Conservation (phyloP, 2,113 vertebrate species). For the Marmota monax region DNA sequence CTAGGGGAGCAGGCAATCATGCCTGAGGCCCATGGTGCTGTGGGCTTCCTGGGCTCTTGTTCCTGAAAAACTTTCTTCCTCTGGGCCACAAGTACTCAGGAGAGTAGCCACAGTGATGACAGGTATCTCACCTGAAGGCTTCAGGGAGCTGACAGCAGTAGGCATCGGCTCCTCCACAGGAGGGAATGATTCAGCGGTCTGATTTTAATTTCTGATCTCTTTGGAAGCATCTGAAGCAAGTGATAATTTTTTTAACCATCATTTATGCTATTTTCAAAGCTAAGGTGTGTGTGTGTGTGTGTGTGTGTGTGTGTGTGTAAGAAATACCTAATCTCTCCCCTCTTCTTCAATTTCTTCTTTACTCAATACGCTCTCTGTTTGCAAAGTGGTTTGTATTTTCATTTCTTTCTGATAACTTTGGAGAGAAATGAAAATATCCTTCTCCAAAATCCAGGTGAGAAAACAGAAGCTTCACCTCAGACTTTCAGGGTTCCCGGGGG, state of each 20-base stretch:
- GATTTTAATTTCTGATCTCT: not conserved
- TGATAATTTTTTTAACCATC: not conserved
- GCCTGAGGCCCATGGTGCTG: accelerated
- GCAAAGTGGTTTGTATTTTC: not conserved
- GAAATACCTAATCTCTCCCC: not conserved
- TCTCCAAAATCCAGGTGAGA: not conserved
- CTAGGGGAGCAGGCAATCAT: not conserved
- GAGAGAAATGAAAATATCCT: constrained; percentile 37
- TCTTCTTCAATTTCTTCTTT: not conserved
- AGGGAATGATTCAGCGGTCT: not conserved
- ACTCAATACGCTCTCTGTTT: not conserved
- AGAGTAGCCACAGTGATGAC: not conserved
- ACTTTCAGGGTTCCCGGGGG: accelerated
- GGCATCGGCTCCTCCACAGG: accelerated
- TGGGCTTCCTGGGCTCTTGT: not conserved
- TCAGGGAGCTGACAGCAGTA: not conserved
- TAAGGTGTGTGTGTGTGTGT: not conserved
- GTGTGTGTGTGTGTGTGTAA: not conserved
- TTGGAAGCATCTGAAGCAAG: not conserved
- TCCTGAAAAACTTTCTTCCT: not conserved
- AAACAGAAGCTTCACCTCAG: not conserved
- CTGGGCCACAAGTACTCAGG: not conserved
- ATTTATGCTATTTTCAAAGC: not conserved
- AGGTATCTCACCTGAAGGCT: not conserved
- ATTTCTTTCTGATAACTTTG: not conserved